These are phyloP conservation scores for Arrhopalites spinosus DNA, from an alignment of 2,888 invertebrate genomes.

Conservation along the genomic window DNA sequence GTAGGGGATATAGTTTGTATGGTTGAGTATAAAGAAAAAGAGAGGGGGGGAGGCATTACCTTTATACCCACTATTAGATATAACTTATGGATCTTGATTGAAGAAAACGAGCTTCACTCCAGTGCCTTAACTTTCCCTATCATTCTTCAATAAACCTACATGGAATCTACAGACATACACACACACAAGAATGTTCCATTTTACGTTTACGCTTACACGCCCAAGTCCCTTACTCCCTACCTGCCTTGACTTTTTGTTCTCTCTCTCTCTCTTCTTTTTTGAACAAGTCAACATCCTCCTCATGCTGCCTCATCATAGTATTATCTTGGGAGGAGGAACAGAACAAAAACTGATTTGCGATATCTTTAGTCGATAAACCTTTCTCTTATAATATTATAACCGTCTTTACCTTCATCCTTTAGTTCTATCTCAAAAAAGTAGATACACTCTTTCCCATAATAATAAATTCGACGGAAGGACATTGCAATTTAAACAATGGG, in stretches of 20 bases:
- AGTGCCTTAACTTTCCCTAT: conserved; percentile 16
- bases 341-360: conserved; percentile 42
- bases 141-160: conserved; percentile 11
- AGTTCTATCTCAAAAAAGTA: neutral
- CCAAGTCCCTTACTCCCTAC: too few relatives aligned
- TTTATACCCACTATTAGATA: conserved; percentile 34
- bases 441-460: neutral
- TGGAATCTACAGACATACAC: neutral
- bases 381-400: conserved; percentile 23
- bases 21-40: neutral
- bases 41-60: conserved; percentile 37
- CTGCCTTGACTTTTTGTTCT: too few relatives aligned
- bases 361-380: conserved; percentile 43
- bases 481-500: conserved; percentile 28
- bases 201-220: neutral
- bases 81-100: conserved; percentile 46
- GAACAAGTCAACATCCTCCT: too few relatives aligned
- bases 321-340: neutral
- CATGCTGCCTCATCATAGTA: too few relatives aligned
- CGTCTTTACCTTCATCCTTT: neutral
- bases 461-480: conserved; percentile 18
- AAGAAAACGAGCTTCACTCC: conserved; percentile 39
- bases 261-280: too few relatives aligned
- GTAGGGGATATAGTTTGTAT: neutral
- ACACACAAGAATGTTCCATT: neutral